Evolutionary conservation across 1,140 invertebrate genomes (phyloP), one percentile per base, ranked within the genome.

Genomic region (Dinoponera quadriceps): DNA sequence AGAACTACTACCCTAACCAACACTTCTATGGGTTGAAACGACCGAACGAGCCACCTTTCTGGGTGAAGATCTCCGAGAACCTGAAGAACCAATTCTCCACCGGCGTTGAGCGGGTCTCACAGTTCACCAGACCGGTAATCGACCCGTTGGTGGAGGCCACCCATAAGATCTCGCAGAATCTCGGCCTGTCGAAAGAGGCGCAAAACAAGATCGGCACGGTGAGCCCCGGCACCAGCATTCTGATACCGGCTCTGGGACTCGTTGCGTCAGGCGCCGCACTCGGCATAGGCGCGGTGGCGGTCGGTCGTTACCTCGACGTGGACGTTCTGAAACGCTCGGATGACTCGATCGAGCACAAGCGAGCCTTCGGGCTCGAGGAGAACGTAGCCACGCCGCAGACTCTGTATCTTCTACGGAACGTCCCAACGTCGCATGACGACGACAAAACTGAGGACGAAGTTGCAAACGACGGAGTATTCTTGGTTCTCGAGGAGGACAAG

Each of bases 221-320:
- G 0, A 94, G 94, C 0, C 95, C 96, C 0, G 96, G 88, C 2
- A 27, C 59, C 0, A 89, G 88, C 13, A 89, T 96, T 0, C 94
- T 97, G 71, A 93, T 97, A n/a, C 97, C 96, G 27, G 96, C 96
- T 5, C 91, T 97, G 20, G 96, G 97, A 13, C 93, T 97, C 0
- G 96, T 97, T 80, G 97, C 97, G 22, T 97, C 97, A 1, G 97
- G 97, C 3, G 96, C 97, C 16, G 97, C 97, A 11, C 93, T 97
- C 5, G 97, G 97, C 1, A 94, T 97, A 2, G 97, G 97, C 25
- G 97, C 97, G 0, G 96, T 97, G 0, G 97, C 97, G 2, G 96
- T 97, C 48, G 97, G 97, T 11, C 95, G 96, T 77, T 96, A 96
- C 85, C 91, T 97, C 4, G 96, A 97, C 77, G 96, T 96, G 0